These are phyloP conservation scores for Rhinichthys osculus DNA, from an alignment of 2,797 vertebrate genomes.

Conservation along the genomic window DNA sequence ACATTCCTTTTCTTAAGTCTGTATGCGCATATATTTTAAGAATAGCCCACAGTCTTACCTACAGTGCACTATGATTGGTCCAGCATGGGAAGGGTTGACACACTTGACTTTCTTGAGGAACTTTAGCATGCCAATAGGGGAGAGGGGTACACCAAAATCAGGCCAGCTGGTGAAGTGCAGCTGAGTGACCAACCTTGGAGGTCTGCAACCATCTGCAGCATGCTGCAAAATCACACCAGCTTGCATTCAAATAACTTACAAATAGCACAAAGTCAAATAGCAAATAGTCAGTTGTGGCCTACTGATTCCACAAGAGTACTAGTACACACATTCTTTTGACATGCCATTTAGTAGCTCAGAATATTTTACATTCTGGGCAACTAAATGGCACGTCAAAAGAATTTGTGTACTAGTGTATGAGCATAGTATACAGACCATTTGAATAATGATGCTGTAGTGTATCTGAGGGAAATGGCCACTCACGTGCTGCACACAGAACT, in stretches of 20 bases:
- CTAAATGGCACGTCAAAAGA: neutral
- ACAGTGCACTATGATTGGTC: constrained; percentile 94
- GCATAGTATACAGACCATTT: neutral
- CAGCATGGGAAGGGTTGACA: constrained; percentile 87
- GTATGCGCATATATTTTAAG: neutral
- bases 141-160: constrained; percentile 97
- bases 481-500: constrained; percentile 94
- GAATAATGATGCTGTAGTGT: neutral
- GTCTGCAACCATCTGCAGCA: constrained; percentile 85
- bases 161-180: constrained; percentile 99
- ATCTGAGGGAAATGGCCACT: constrained; percentile 63
- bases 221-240: constrained; percentile 73
- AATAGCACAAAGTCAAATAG: neutral
- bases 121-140: constrained; percentile 98
- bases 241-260: neutral
- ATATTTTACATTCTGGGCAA: neutral
- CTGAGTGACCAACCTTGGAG: constrained; percentile 90
- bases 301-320: neutral
- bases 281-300: neutral
- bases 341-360: too few relatives aligned
- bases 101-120: constrained; percentile 96
- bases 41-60: constrained; percentile 78
- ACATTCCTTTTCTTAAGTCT: neutral
- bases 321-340: too few relatives aligned
- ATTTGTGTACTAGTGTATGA: neutral